phyloP scores from a whole-genome alignment of 1,140 invertebrate genomes.

The Drosophila paulistorum region DNA sequence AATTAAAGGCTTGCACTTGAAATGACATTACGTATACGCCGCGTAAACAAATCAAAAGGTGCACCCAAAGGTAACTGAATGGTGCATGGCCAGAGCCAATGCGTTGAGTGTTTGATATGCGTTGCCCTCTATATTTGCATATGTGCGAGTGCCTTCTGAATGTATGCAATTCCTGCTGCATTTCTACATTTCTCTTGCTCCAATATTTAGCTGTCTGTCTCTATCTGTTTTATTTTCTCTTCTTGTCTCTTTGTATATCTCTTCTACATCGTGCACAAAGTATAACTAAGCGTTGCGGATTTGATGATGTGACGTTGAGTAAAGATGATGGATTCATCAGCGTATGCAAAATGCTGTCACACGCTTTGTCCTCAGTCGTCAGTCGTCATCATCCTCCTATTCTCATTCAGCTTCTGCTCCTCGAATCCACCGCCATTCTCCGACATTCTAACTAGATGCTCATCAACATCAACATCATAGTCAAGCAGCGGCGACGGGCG shows the following conservation, averaged over 20 bases:
- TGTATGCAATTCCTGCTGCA: not conserved
- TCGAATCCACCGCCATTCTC: not conserved
- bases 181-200: not conserved
- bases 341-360: constrained; percentile 81
- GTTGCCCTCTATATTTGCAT: constrained; percentile 49
- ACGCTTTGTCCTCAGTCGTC: constrained; percentile 67
- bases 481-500: constrained; percentile 62
- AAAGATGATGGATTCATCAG: constrained; percentile 82
- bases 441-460: constrained; percentile 65
- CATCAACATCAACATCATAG: constrained; percentile 77
- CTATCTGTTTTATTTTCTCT: not conserved
- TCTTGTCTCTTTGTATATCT: not conserved
- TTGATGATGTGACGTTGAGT: constrained; percentile 80
- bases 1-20: constrained; percentile 76
- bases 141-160: constrained; percentile 27
- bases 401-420: not conserved
- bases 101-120: constrained; percentile 65
- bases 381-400: constrained; percentile 27
- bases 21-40: constrained; percentile 68
- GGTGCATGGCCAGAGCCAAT: constrained; percentile 33
- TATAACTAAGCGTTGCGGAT: constrained; percentile 72
- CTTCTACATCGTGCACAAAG: constrained; percentile 41
- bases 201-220: not conserved
- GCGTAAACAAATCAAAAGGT: constrained; percentile 47
- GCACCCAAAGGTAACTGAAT: constrained; percentile 29